Percentiles rank a stretch among this genome's conserved stretches.
phyloP scores from a whole-genome alignment of 2,888 invertebrate genomes.

The Caenorhabditis sp. region DNA sequence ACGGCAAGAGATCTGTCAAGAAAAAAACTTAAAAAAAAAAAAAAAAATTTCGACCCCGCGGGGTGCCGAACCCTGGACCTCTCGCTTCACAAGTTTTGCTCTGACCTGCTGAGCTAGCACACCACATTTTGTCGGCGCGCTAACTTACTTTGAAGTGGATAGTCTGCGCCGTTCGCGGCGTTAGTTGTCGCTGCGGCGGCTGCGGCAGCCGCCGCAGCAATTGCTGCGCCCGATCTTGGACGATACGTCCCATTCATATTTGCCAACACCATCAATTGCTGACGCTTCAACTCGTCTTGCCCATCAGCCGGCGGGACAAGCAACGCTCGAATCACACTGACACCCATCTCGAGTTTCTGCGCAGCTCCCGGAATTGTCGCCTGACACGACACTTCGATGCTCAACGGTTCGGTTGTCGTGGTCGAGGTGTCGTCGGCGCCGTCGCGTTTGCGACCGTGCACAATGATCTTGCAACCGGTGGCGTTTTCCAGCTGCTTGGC shows the following conservation, averaged over 20 bases:
- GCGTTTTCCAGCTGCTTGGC: conserved; percentile 30
- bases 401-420: conserved; percentile 13
- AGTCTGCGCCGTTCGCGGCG: conserved; percentile 18
- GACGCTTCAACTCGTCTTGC: conserved; percentile 38
- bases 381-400: conserved; percentile 23
- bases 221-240: conserved; percentile 11
- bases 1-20: conserved; percentile 37
- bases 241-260: conserved; percentile 37
- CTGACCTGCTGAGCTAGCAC: no score
- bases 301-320: conserved; percentile 34
- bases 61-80: no score
- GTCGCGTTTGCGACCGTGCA: conserved; percentile 14
- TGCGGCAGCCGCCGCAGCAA: not conserved
- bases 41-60: not conserved
- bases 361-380: conserved; percentile 18
- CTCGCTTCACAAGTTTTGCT: not conserved
- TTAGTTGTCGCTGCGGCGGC: not conserved
- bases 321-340: conserved; percentile 12
- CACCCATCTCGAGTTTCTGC: conserved; percentile 13
- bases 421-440: not conserved
- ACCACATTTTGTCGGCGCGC: no score
- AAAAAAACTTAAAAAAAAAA: not conserved
- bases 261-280: conserved; percentile 36
- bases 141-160: conserved; percentile 37
- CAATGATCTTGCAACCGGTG: conserved; percentile 33